Base-by-base conservation (phyloP, 2,113 vertebrate species). In the Pelvicachromis taeniatus region DNA sequence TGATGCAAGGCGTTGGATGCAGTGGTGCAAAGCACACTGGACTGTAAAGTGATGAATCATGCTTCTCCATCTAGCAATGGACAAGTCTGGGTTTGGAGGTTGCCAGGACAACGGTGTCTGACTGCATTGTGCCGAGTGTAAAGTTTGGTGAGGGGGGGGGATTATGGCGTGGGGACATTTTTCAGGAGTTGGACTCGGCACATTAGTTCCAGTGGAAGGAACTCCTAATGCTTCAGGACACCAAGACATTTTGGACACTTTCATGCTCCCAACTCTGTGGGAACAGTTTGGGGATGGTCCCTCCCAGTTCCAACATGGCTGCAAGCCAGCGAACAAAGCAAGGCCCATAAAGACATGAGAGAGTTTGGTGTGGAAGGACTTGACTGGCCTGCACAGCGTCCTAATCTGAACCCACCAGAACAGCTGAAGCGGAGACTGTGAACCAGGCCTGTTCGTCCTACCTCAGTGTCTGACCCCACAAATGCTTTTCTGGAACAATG, bases 21-120 rank as follows among this genome's bases (percentile, higher is more conserved):
- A 33, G 16, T 59, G 29, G 17, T 35, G 29, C 10, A 33, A 33
- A 59, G 56, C 56, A 10, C 29, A 59, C 14, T 19, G 29, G 56
- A 33, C 56, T 59, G 4, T 59, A 14, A 4, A 1, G 16, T 33
- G 56, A 59, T 4, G 0, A 33, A 33, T 59, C 56, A 1, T 29
- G 9, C 29, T 59, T 1, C 29, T 59, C 26, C 0, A 9, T 59
- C 56, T 58, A 58, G 26, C 0, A 0, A 31, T 58, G 55, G 26
- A 58, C 4, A 2, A 59, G 56, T 59, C 3, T 33, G 56, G 16
- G 31, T 33, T 33, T 33, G 31, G 31, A 5, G 31, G 31, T 33
- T 33, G 31, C 31, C 5, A 33, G 31, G 31, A 2, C 4, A 33
- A 33, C 31, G 6, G 31, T 33, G 31, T 33, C 31, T 6, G 31